Conservation (phyloP, 2,113 vertebrate genomes). For the Pterophyllum scalare region DNA sequence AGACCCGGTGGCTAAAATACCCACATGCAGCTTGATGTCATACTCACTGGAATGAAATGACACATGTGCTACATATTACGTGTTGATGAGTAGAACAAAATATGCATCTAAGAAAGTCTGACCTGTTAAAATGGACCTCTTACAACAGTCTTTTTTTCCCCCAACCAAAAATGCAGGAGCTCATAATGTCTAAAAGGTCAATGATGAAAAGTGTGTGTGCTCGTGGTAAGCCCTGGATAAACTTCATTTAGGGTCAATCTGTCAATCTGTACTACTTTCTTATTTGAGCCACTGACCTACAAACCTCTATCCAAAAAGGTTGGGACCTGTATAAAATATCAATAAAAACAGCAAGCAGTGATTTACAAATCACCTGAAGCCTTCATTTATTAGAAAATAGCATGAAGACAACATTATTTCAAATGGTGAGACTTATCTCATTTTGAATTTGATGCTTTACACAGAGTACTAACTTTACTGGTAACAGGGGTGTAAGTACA, state of each 20-base stretch:
- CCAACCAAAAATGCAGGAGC: background rate
- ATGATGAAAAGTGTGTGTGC: background rate
- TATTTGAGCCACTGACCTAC: background rate
- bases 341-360: background rate
- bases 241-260: background rate
- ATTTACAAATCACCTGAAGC: too few species aligned
- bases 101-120: background rate
- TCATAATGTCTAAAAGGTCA: background rate
- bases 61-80: background rate
- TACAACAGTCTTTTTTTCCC: too few species aligned
- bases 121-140: background rate
- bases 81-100: background rate
- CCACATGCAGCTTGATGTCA: slow-evolving; percentile 12
- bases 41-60: slow-evolving; percentile 13
- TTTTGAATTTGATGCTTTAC: background rate
- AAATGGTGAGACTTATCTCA: background rate
- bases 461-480: background rate
- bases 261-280: background rate
- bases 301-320: background rate
- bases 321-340: background rate
- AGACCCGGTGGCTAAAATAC: background rate
- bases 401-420: background rate
- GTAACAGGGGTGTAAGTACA: background rate
- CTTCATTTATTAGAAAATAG: background rate
- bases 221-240: background rate